These are phyloP conservation scores for sheep (Ovis aries) DNA, from an alignment of 2,113 vertebrate genomes.

Conservation along the genomic window ARS-UI_Ramb_v3.0 NC_056076.1:57929001-57929500, in stretches of 20 bases:
- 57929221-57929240: neutral
- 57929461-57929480: neutral
- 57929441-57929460: neutral
- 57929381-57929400: neutral
- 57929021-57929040: neutral
- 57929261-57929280: neutral
- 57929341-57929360: neutral
- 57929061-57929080: neutral
- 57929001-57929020: neutral
- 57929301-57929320: neutral
- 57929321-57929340: neutral
- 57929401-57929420: neutral
- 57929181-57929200: neutral
- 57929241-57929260: neutral
- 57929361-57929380: neutral
- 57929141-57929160: too few species aligned
- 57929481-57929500: neutral
- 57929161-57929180: accelerated
- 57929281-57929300: neutral
- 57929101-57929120: neutral
- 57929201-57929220: neutral
- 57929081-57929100: neutral
- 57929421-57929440: neutral
- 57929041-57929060: neutral
- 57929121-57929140: accelerated